Conservation (phyloP, 2,797 vertebrate species). For the Onychomys torridus region DNA sequence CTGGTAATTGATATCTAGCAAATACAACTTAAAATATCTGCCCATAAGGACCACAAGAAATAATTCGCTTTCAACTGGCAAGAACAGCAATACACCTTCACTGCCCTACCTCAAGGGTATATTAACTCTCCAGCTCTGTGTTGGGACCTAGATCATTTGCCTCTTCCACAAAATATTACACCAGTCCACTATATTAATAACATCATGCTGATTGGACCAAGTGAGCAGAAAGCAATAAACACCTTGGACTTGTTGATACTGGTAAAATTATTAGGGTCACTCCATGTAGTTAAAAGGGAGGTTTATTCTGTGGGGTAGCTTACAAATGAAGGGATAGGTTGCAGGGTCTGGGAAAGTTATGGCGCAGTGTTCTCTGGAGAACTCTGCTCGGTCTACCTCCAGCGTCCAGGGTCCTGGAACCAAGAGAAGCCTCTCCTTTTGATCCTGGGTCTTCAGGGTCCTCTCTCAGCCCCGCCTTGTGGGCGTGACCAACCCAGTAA, state of each 20-base stretch:
- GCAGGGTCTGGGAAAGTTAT: too few species aligned
- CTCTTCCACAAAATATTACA: background rate
- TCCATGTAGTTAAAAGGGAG: too few species aligned
- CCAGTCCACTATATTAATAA: background rate
- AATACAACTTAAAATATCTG: background rate
- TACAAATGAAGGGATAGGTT: too few species aligned
- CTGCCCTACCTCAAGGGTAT: background rate
- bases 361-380: too few species aligned
- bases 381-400: too few species aligned
- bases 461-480: too few species aligned
- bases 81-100: background rate
- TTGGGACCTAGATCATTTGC: background rate
- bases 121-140: background rate
- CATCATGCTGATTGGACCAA: background rate
- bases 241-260: background rate
- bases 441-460: too few species aligned
- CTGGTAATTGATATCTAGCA: background rate
- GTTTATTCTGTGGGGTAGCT: too few species aligned
- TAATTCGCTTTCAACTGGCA: background rate
- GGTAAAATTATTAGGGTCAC: too few species aligned
- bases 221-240: background rate
- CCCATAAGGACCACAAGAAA: background rate
- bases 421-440: too few species aligned
- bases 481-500: too few species aligned
- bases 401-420: too few species aligned